A percentile compares a stretch with the other conserved stretches of the same genome.
These are phyloP conservation scores for Drosophila helvetica DNA, from an alignment of 2,888 invertebrate genomes.

Conservation along the genomic window DNA sequence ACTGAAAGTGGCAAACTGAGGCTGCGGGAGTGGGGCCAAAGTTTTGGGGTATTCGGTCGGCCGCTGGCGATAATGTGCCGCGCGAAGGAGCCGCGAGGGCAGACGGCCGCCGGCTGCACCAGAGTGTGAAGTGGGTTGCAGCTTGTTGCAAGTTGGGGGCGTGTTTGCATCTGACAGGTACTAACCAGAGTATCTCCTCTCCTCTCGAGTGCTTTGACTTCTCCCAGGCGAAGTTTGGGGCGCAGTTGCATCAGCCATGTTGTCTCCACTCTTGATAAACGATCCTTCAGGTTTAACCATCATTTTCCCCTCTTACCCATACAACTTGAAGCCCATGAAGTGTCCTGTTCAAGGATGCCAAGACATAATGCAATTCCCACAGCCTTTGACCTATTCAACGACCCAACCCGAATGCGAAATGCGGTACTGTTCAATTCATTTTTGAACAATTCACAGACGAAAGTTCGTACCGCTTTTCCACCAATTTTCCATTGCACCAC, in stretches of 20 bases:
- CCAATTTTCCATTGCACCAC: slow-evolving; percentile 33
- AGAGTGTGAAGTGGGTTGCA: slow-evolving; percentile 72
- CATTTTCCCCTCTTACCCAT: neutral
- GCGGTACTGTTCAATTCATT: neutral
- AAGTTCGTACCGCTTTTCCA: slow-evolving; percentile 21
- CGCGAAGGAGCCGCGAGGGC: slow-evolving; percentile 37
- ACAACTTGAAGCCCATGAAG: no score
- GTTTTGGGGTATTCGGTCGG: slow-evolving; percentile 56
- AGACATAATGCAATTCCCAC: neutral
- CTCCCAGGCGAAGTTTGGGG: slow-evolving; percentile 12
- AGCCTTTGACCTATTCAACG: slow-evolving; percentile 10
- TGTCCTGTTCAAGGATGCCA: no score
- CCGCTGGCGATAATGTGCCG: slow-evolving; percentile 60
- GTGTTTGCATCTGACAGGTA: slow-evolving; percentile 30
- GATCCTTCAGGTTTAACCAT: neutral
- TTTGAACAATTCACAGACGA: slow-evolving; percentile 35
- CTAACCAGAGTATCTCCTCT: slow-evolving; percentile 34
- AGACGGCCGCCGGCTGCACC: slow-evolving; percentile 50
- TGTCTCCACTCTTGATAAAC: no score
- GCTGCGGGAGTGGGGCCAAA: slow-evolving; percentile 20
- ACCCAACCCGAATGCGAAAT: slow-evolving; percentile 6
- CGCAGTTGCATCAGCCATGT: neutral
- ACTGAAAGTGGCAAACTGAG: slow-evolving; percentile 36
- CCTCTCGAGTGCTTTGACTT: slow-evolving; percentile 37
- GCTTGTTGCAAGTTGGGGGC: slow-evolving; percentile 26